phyloP scores from a whole-genome alignment of 2,888 invertebrate species.

The Sinohyriopsis cumingii region DNA sequence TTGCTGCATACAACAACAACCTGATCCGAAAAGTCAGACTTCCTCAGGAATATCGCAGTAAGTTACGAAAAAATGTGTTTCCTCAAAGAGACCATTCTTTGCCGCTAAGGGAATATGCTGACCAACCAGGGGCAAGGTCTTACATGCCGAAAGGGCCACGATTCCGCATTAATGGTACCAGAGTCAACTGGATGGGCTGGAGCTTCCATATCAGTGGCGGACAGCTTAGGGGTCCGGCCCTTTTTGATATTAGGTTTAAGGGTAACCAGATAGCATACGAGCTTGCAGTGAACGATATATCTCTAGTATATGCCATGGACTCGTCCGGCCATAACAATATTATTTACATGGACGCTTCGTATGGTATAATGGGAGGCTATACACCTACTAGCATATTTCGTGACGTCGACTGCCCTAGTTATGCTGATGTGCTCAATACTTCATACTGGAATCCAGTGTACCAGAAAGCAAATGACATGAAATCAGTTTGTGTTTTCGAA shows the following conservation, averaged over 20 bases:
- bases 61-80: slow-evolving; percentile 28
- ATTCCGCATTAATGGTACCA: slow-evolving; percentile 40
- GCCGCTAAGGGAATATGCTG: slow-evolving; percentile 22
- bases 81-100: slow-evolving; percentile 28
- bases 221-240: slow-evolving; percentile 32
- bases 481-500: slow-evolving; percentile 51
- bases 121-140: slow-evolving; percentile 39
- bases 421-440: slow-evolving; percentile 42
- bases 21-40: slow-evolving; percentile 33
- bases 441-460: slow-evolving; percentile 27
- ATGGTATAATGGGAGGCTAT: slow-evolving; percentile 35
- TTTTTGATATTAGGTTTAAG: slow-evolving; percentile 37
- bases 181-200: slow-evolving; percentile 52
- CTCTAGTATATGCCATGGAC: slow-evolving; percentile 38
- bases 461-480: slow-evolving; percentile 19
- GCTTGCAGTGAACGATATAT: slow-evolving; percentile 45
- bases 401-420: slow-evolving; percentile 48
- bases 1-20: slow-evolving; percentile 29
- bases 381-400: slow-evolving; percentile 30
- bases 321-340: slow-evolving; percentile 34
- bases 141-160: slow-evolving; percentile 45
- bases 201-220: slow-evolving; percentile 38
- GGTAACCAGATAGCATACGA: slow-evolving; percentile 48
- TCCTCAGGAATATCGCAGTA: slow-evolving; percentile 32
- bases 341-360: slow-evolving; percentile 36